phyloP scores from a whole-genome alignment of 2,888 invertebrate species.

The Notodonta dromedarius region DNA sequence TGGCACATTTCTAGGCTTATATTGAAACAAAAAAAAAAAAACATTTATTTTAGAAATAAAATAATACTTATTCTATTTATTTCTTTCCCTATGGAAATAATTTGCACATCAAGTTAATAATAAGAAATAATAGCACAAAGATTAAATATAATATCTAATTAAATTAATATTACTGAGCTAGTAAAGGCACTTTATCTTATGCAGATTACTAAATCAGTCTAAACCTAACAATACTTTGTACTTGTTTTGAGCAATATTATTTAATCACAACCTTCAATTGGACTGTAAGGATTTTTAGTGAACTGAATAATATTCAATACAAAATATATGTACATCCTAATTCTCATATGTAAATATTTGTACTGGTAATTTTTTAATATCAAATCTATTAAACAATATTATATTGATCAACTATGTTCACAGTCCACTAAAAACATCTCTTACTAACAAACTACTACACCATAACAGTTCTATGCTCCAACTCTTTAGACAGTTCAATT shows the following conservation, averaged over 20 bases:
- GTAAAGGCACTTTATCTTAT: constrained; percentile 24
- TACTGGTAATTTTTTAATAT: too few species aligned
- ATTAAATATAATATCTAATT: not conserved
- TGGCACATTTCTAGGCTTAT: not conserved
- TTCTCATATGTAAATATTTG: too few species aligned
- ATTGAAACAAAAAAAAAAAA: not conserved
- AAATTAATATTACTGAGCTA: constrained; percentile 1
- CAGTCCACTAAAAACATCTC: not conserved
- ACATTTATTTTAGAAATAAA: not conserved
- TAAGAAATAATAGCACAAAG: not conserved
- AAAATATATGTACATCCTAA: not conserved
- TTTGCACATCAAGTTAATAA: not conserved
- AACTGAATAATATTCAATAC: constrained; percentile 4
- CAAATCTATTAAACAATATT: not conserved
- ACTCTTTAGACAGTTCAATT: constrained; percentile 74
- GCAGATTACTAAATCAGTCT: constrained; percentile 24
- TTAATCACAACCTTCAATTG: constrained; percentile 6
- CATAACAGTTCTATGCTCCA: constrained; percentile 60
- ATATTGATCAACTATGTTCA: not conserved
- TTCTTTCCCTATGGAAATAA: not conserved
- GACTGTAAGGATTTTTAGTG: constrained; percentile 6
- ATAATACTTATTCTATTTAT: not conserved
- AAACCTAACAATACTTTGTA: constrained; percentile 28
- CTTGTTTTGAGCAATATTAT: constrained; percentile 19
- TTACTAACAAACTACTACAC: constrained; percentile 46